Percentiles rank a stretch among this genome's conserved stretches.
Evolutionary conservation across 2,797 vertebrate genomes (phyloP).

Genomic region (Selene dorsalis): DNA sequence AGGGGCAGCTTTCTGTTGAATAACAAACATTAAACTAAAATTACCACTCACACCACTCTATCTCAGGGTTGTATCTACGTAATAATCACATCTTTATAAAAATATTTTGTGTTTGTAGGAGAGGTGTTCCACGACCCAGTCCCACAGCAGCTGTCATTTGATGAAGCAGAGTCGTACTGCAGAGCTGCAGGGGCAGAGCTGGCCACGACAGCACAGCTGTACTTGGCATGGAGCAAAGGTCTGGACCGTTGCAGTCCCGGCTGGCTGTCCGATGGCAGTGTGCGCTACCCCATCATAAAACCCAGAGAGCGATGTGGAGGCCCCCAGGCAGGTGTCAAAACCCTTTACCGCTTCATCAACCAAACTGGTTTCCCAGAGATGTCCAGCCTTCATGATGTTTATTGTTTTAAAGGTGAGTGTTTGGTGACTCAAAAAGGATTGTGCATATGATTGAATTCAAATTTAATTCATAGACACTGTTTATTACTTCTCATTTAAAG

Average conservation of each 20-base stretch:
- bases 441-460: background rate
- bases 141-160: constrained; percentile 85
- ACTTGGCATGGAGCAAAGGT: constrained; percentile 91
- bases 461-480: background rate
- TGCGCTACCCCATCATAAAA: constrained; percentile 92
- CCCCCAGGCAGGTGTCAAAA: constrained; percentile 91
- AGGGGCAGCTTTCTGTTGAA: background rate
- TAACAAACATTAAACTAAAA: background rate
- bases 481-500: background rate
- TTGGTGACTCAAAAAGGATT: background rate
- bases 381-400: constrained; percentile 88
- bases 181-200: constrained; percentile 82
- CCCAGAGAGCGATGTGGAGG: constrained; percentile 93
- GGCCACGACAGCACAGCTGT: constrained; percentile 92
- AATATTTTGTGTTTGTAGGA: constrained; percentile 78
- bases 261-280: constrained; percentile 95
- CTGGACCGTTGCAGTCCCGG: constrained; percentile 93
- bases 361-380: constrained; percentile 95
- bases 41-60: background rate
- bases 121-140: constrained; percentile 87
- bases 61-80: background rate
- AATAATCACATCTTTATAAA: background rate
- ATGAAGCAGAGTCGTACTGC: constrained; percentile 87
- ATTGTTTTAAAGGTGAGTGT: constrained; percentile 91
- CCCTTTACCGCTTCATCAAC: constrained; percentile 92